phyloP scores from a whole-genome alignment of 2,113 vertebrate genomes.

The Chloebia gouldiae region DNA sequence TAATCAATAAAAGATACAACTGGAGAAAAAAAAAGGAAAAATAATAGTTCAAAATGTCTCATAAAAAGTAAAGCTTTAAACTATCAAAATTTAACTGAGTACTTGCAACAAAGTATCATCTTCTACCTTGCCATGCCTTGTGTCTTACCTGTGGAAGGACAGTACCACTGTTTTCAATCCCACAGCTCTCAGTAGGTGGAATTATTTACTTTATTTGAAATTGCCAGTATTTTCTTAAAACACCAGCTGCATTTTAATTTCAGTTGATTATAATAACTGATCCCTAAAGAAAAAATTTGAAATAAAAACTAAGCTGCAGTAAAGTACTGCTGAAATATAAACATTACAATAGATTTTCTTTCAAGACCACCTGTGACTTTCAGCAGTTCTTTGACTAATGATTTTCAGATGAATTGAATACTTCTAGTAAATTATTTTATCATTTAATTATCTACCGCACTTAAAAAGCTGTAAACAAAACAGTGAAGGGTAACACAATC shows the following conservation, averaged over 20 bases:
- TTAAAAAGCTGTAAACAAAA: background rate
- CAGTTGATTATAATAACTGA: background rate
- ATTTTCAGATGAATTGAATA: background rate
- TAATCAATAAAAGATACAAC: background rate
- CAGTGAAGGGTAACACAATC: background rate
- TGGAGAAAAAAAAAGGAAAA: background rate
- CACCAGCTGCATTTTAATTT: background rate
- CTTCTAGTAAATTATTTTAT: background rate
- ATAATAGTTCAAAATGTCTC: background rate
- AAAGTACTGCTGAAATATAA: background rate
- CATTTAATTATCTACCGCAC: background rate
- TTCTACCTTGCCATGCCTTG: background rate
- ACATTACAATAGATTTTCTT: background rate
- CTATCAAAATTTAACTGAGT: background rate
- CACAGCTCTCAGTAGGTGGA: background rate
- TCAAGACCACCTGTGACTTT: background rate
- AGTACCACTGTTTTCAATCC: background rate
- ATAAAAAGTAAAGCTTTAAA: background rate
- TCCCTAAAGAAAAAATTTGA: background rate
- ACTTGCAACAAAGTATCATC: background rate
- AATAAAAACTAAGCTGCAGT: background rate
- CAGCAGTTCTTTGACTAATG: background rate
- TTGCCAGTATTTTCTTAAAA: background rate
- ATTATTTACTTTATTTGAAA: background rate
- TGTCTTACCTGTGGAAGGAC: background rate